These are phyloP conservation scores for Phylloscopus whistleri DNA, from an alignment of 2,113 vertebrate genomes.

Conservation along the genomic window DNA sequence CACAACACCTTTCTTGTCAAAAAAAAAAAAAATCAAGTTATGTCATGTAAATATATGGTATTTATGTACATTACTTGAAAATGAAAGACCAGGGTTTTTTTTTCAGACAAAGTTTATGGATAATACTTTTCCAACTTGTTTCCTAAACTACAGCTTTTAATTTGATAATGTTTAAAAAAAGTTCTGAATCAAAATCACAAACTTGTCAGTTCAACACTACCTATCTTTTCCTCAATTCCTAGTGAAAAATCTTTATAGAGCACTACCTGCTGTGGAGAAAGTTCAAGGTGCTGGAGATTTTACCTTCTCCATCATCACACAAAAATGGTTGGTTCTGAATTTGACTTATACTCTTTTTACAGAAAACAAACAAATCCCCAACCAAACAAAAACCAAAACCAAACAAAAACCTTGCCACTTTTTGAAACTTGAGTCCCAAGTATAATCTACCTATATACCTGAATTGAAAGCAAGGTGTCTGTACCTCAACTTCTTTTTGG, in stretches of 20 bases:
- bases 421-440: not conserved
- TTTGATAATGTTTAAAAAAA: not conserved
- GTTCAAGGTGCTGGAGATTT: not conserved
- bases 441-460: not conserved
- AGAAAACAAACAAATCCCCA: not conserved
- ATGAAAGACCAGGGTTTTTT: not conserved
- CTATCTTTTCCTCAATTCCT: not conserved
- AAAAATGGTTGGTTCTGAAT: not conserved
- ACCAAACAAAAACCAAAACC: not conserved
- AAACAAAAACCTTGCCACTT: not conserved
- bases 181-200: not conserved
- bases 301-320: not conserved
- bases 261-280: not conserved
- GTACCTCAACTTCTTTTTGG: not conserved
- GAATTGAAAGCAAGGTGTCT: not conserved
- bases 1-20: conserved; percentile 25
- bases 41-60: not conserved
- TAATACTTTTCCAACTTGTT: not conserved
- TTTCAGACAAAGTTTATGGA: not conserved
- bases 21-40: conserved; percentile 38
- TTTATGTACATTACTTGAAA: conserved; percentile 40
- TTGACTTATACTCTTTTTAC: not conserved
- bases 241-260: not conserved
- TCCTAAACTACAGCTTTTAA: not conserved
- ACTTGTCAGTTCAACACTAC: not conserved